A percentile compares a stretch with the other conserved stretches of the same genome.
Conservation (phyloP, 2,113 vertebrate species). For the Tupaia chinensis region DNA sequence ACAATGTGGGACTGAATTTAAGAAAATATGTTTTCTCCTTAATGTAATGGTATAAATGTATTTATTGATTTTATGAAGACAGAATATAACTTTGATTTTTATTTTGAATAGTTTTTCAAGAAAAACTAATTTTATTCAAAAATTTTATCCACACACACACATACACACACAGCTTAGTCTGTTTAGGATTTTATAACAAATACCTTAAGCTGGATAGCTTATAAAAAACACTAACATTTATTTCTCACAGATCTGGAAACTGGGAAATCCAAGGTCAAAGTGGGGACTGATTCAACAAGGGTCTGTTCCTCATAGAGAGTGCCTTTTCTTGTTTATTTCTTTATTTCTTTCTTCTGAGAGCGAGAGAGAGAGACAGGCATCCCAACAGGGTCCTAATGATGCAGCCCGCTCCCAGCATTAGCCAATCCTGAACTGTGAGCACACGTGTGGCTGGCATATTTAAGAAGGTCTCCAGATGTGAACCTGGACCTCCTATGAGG, state of each 20-base stretch:
- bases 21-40: not conserved
- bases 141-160: not conserved
- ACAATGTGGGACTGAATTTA: not conserved
- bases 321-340: too few species aligned
- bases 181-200: not conserved
- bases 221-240: not conserved
- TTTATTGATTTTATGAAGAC: not conserved
- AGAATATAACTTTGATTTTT: not conserved
- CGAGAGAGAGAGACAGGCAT: too few species aligned
- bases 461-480: too few species aligned
- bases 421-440: too few species aligned
- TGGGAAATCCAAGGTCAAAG: not conserved
- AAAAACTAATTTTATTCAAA: not conserved
- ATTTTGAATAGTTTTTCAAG: not conserved
- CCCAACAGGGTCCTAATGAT: too few species aligned
- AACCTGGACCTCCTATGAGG: too few species aligned
- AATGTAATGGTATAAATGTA: constrained; percentile 1
- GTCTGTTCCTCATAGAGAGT: not conserved
- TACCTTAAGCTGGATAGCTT: not conserved
- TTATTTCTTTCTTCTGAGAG: too few species aligned
- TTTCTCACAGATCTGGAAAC: not conserved
- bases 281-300: accelerated
- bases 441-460: too few species aligned
- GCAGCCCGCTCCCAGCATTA: too few species aligned
- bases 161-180: not conserved